Conservation (phyloP, 2,888 invertebrate species). For the Hemicrepidius hirtus region DNA sequence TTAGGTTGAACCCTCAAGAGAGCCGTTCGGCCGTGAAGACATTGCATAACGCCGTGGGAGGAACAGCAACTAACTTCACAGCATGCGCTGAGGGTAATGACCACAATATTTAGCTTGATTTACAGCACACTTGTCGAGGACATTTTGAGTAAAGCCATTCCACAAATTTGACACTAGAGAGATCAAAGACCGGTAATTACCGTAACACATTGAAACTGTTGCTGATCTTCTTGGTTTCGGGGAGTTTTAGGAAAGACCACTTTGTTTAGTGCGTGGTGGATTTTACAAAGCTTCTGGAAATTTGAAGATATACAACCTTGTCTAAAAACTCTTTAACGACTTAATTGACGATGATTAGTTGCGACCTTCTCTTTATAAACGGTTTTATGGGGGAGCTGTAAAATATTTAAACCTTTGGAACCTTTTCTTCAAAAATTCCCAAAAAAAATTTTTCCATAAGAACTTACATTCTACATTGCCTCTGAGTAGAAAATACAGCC, state of each 20-base stretch:
- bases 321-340: slow-evolving; percentile 51
- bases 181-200: slow-evolving; percentile 60
- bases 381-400: slow-evolving; percentile 77
- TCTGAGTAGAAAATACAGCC: too few relatives aligned
- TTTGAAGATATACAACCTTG: slow-evolving; percentile 35
- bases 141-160: slow-evolving; percentile 34
- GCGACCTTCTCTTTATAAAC: slow-evolving; percentile 76
- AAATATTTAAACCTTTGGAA: slow-evolving; percentile 62
- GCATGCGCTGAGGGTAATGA: slow-evolving; percentile 43
- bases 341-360: slow-evolving; percentile 74
- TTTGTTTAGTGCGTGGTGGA: background rate
- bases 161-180: slow-evolving; percentile 39
- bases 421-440: background rate
- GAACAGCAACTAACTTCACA: slow-evolving; percentile 30
- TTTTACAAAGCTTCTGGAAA: slow-evolving; percentile 18
- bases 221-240: slow-evolving; percentile 20
- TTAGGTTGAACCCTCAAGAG: slow-evolving; percentile 36
- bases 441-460: too few relatives aligned
- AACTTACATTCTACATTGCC: too few relatives aligned
- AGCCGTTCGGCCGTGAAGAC: slow-evolving; percentile 39
- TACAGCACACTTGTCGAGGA: slow-evolving; percentile 57
- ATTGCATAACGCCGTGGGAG: slow-evolving; percentile 49
- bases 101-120: slow-evolving; percentile 49
- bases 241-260: slow-evolving; percentile 7
- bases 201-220: slow-evolving; percentile 63